Percentiles rank a stretch among this genome's conserved stretches.
Evolutionary conservation across 1,140 invertebrate species (phyloP).

Genomic region (Lepidurus arcticus): DNA sequence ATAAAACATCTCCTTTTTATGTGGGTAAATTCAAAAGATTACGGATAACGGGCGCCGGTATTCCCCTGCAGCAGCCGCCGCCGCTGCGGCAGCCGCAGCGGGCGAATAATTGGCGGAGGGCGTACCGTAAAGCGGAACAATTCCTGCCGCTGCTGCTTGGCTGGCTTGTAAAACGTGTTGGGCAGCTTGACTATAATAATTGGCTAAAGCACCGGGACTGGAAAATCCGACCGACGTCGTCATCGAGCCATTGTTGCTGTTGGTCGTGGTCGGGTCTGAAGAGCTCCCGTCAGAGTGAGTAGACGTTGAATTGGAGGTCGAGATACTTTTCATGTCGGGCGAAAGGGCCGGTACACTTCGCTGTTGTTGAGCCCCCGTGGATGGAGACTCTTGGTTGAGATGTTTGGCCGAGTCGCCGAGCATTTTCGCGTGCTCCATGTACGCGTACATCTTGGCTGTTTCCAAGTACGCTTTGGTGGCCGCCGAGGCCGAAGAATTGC

Average conservation of each 20-base stretch:
- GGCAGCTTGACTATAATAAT: slow-evolving; percentile 32
- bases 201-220: slow-evolving; percentile 30
- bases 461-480: slow-evolving; percentile 72
- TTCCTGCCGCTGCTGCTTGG: slow-evolving; percentile 43
- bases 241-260: background rate
- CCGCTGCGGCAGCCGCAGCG: slow-evolving; percentile 45
- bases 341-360: background rate
- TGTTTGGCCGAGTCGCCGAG: slow-evolving; percentile 1
- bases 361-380: background rate
- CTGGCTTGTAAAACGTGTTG: slow-evolving; percentile 23
- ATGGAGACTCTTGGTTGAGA: background rate
- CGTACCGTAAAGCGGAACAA: background rate
- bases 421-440: slow-evolving; percentile 40
- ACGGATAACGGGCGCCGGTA: slow-evolving; percentile 73
- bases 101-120: slow-evolving; percentile 25
- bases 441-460: slow-evolving; percentile 63
- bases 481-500: slow-evolving; percentile 58
- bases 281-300: background rate
- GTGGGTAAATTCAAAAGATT: slow-evolving; percentile 60
- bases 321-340: slow-evolving; percentile 16
- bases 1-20: background rate
- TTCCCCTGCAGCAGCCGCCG: slow-evolving; percentile 55
- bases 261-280: background rate
- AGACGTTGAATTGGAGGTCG: background rate
- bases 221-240: slow-evolving; percentile 22